Conservation (phyloP, 2,797 vertebrate genomes). For the Falco novaeseelandiae region DNA sequence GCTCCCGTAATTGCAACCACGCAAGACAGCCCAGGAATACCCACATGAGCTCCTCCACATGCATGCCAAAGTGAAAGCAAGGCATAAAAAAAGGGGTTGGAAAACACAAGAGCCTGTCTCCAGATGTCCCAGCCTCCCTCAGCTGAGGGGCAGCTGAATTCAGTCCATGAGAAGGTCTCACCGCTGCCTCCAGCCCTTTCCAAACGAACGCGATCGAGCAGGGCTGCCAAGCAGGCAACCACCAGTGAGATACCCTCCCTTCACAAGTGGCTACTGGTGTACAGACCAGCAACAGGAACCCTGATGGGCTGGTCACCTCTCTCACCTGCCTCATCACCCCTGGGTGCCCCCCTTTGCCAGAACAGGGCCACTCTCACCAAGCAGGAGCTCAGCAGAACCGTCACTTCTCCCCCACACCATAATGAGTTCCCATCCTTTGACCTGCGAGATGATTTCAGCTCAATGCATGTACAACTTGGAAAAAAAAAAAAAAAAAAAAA, state of each 20-base stretch:
- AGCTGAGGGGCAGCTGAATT: neutral
- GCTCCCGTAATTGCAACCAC: neutral
- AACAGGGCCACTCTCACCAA: neutral
- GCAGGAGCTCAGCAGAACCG: neutral
- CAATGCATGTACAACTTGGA: neutral
- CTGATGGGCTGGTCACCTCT: neutral
- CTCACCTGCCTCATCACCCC: neutral
- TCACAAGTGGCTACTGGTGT: neutral
- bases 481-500: no score
- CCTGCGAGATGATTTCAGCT: neutral
- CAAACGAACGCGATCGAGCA: neutral
- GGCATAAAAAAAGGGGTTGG: neutral
- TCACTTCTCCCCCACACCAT: neutral
- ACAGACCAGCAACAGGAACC: neutral
- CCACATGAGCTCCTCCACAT: neutral
- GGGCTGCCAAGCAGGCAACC: neutral
- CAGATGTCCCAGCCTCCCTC: neutral
- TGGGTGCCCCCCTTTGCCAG: neutral
- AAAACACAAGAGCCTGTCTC: neutral
- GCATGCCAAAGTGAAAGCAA: neutral
- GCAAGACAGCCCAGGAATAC: fast-evolving
- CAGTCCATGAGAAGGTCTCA: neutral
- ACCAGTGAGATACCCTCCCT: neutral
- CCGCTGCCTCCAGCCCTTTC: neutral
- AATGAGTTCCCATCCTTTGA: neutral